Evolutionary conservation across 1,140 invertebrate species (phyloP).

Genomic region (Drosophila varians): DNA sequence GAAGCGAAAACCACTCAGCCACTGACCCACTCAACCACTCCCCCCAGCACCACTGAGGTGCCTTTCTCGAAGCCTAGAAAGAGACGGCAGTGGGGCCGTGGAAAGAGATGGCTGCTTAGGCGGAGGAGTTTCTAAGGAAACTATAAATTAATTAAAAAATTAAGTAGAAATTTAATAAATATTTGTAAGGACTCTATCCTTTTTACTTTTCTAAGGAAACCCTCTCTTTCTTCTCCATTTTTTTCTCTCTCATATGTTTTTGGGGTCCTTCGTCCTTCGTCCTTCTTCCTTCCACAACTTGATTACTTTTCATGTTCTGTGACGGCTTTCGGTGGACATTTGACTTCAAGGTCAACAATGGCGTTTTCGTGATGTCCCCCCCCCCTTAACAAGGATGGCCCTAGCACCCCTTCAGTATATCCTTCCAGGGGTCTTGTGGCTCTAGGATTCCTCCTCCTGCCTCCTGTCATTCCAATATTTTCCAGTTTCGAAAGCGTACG

Average conservation of each 20-base stretch:
- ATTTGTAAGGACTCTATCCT: too few species aligned
- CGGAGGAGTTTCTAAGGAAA: too few species aligned
- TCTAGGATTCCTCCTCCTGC: slow-evolving; percentile 11
- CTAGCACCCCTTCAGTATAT: neutral
- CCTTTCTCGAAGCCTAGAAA: too few species aligned
- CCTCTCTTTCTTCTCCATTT: neutral
- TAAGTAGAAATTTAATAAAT: too few species aligned
- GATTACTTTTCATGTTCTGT: slow-evolving; percentile 45
- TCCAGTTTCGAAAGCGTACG: slow-evolving; percentile 18
- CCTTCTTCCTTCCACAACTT: slow-evolving; percentile 6
- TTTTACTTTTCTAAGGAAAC: neutral
- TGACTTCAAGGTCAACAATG: slow-evolving; percentile 58
- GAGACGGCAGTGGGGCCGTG: neutral
- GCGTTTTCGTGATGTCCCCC: slow-evolving; percentile 23
- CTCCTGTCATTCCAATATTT: slow-evolving; percentile 31
- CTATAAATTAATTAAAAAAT: too few species aligned
- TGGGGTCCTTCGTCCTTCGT: too few species aligned
- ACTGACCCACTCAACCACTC: slow-evolving; percentile 1
- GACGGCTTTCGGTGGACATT: slow-evolving; percentile 41
- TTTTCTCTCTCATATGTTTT: too few species aligned
- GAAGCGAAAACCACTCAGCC: slow-evolving; percentile 21
- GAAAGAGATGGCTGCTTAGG: too few species aligned
- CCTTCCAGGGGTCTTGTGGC: slow-evolving; percentile 21
- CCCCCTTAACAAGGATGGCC: neutral
- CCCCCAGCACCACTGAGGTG: neutral